Percentiles rank a stretch among this genome's conserved stretches.
These are phyloP conservation scores for Chiridota heheva DNA, from an alignment of 35 echinoderm and acorn worm species.

Conservation along the genomic window DNA sequence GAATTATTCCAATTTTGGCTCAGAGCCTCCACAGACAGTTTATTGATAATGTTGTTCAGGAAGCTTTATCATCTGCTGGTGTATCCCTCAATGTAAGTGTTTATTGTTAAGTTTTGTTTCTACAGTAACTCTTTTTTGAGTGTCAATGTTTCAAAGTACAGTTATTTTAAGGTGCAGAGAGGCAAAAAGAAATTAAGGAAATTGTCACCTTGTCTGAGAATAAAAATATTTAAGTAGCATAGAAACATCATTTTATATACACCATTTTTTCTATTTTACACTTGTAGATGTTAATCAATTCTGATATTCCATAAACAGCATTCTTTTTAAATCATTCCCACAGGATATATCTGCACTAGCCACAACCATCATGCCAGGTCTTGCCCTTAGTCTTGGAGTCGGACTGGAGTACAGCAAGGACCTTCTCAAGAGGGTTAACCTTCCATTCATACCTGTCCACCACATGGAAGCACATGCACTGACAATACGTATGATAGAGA, in stretches of 20 bases:
- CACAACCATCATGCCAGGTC: constrained; percentile 85
- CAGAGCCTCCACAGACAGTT: constrained; percentile 75
- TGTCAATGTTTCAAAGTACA: no score
- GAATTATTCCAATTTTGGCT: constrained; percentile 80
- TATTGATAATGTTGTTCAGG: constrained; percentile 80
- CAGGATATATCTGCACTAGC: constrained; percentile 89
- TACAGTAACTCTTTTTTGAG: no score
- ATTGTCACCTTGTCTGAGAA: no score
- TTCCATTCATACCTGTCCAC: constrained; percentile 90
- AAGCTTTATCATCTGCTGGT: constrained; percentile 44
- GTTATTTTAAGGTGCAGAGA: no score
- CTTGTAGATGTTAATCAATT: no score
- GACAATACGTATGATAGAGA: constrained; percentile 86
- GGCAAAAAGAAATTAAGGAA: no score
- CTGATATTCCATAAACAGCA: no score
- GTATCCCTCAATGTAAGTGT: constrained; percentile 53
- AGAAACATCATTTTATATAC: no score
- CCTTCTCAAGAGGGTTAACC: constrained; percentile 29
- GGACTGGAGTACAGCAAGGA: constrained; percentile 87
- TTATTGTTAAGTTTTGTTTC: background rate
- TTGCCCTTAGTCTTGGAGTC: constrained; percentile 71
- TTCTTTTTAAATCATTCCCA: background rate
- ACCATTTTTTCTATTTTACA: no score
- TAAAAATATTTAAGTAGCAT: no score
- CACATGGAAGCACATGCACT: constrained; percentile 99